Conservation (phyloP, 2,888 invertebrate genomes). For the Subacronicta megacephala region DNA sequence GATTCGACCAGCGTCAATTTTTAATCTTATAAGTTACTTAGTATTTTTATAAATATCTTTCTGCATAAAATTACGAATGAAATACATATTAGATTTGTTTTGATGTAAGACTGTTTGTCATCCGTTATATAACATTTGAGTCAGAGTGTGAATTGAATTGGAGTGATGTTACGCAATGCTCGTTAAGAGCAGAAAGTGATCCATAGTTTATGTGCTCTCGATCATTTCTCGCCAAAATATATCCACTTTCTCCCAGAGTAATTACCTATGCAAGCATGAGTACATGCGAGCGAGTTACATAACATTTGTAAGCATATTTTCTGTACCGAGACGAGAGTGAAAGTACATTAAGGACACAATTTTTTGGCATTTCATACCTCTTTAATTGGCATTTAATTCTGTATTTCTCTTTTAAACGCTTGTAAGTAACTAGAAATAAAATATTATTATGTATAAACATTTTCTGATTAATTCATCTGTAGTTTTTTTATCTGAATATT, state of each 20-base stretch:
- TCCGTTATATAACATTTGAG: slow-evolving; percentile 55
- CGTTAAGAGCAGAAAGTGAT: slow-evolving; percentile 73
- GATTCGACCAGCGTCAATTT: slow-evolving; percentile 11
- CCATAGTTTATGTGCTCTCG: slow-evolving; percentile 71
- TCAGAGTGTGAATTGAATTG: slow-evolving; percentile 45
- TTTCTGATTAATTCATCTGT: too few relatives aligned
- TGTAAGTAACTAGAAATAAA: too few relatives aligned
- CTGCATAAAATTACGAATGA: slow-evolving; percentile 2
- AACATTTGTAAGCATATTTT: slow-evolving; percentile 71
- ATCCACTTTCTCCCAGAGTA: slow-evolving; percentile 82
- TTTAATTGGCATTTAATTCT: background rate
- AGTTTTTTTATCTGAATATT: too few relatives aligned
- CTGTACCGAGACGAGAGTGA: slow-evolving; percentile 67
- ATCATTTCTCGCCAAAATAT: slow-evolving; percentile 82
- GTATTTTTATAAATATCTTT: slow-evolving; percentile 24
- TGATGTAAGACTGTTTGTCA: slow-evolving; percentile 44
- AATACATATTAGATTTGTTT: slow-evolving; percentile 34
- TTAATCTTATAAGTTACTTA: slow-evolving; percentile 13
- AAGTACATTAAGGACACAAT: slow-evolving; percentile 69
- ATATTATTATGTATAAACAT: too few relatives aligned
- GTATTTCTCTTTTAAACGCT: too few relatives aligned
- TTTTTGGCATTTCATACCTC: slow-evolving; percentile 39
- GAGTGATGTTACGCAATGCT: slow-evolving; percentile 68
- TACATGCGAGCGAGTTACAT: slow-evolving; percentile 60
- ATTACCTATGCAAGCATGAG: slow-evolving; percentile 70